Evolutionary conservation across 2,113 vertebrate species (phyloP).

Genomic region (Eurypyga helias): DNA sequence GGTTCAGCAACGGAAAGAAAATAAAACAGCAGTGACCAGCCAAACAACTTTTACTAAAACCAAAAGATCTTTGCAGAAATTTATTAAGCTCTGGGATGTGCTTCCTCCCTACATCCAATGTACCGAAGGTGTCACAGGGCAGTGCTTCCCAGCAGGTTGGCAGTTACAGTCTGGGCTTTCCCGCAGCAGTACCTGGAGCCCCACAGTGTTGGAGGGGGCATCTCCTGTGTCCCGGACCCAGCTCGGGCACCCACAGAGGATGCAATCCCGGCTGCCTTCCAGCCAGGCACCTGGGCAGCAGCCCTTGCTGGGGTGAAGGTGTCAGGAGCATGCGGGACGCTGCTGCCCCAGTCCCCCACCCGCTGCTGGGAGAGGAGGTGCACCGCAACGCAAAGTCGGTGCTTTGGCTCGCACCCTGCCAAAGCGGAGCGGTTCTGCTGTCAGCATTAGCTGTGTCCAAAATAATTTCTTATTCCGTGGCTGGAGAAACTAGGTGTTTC

Average conservation of each 20-base stretch:
- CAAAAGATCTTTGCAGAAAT: not conserved
- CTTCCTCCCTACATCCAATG: not conserved
- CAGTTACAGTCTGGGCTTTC: not conserved
- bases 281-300: not conserved
- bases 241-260: not conserved
- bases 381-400: not conserved
- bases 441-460: not conserved
- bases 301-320: not conserved
- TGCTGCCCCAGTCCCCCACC: not conserved
- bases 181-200: not conserved
- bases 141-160: fast-evolving
- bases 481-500: not conserved
- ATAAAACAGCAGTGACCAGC: not conserved
- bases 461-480: not conserved
- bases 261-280: not conserved
- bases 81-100: not conserved
- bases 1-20: not conserved
- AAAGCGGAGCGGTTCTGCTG: not conserved
- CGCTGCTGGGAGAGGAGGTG: not conserved
- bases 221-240: not conserved
- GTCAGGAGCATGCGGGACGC: not conserved
- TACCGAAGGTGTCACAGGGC: not conserved
- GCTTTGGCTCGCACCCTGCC: not conserved
- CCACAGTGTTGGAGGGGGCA: fast-evolving
- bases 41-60: not conserved